A percentile compares a stretch with the other conserved stretches of the same genome.
These are phyloP conservation scores for Drosophila nigromelanica DNA, from an alignment of 1,140 invertebrate genomes.

Conservation along the genomic window DNA sequence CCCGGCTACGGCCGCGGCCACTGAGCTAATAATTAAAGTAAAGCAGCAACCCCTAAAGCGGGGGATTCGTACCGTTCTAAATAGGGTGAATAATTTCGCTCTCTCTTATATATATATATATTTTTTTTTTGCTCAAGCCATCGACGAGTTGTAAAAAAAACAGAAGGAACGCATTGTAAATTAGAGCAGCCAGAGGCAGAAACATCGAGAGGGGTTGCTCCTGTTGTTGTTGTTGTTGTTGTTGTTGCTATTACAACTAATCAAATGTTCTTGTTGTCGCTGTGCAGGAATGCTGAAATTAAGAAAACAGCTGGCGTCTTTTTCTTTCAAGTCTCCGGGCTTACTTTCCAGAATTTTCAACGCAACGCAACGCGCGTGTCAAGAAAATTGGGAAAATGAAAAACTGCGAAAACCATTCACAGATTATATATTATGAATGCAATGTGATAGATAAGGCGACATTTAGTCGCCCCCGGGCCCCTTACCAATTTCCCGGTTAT, in stretches of 20 bases:
- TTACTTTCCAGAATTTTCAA: background rate
- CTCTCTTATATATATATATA: conserved; percentile 19
- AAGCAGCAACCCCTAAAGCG: conserved; percentile 68
- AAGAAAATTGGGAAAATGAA: conserved; percentile 30
- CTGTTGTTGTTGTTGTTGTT: conserved; percentile 4
- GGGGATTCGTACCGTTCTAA: conserved; percentile 33
- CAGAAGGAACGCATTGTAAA: conserved; percentile 41
- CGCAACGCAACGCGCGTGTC: conserved; percentile 47
- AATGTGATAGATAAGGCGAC: conserved; percentile 44
- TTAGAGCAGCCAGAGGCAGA: conserved; percentile 52
- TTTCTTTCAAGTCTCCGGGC: conserved; percentile 28
- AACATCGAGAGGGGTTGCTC: conserved; percentile 35
- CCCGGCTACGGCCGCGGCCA: conserved; percentile 40
- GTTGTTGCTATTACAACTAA: conserved; percentile 58
- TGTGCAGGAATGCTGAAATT: conserved; percentile 46
- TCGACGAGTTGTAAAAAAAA: conserved; percentile 38
- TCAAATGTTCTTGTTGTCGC: conserved; percentile 32
- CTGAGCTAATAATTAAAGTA: conserved; percentile 77
- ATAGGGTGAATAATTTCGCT: conserved; percentile 53
- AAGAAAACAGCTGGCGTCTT: conserved; percentile 62
- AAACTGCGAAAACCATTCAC: conserved; percentile 56
- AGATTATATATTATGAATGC: conserved; percentile 45
- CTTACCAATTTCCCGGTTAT: background rate
- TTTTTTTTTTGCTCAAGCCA: conserved; percentile 23
- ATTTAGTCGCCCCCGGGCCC: conserved; percentile 27